These are phyloP conservation scores for Pemphigus obesinymphae DNA, from an alignment of 1,140 invertebrate genomes.

Conservation along the genomic window DNA sequence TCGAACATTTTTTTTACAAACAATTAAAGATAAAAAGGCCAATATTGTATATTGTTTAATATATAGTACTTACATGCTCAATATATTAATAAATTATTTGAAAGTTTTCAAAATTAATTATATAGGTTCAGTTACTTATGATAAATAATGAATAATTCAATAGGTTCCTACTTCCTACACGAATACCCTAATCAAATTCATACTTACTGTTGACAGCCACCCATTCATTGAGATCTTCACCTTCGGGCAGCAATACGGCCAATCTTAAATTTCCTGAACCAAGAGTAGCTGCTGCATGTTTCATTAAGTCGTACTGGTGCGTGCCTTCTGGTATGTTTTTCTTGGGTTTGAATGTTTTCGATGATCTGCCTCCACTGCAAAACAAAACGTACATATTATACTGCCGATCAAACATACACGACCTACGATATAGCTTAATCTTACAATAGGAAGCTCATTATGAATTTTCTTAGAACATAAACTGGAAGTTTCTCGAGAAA, in stretches of 20 bases:
- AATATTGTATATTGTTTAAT: too few relatives aligned
- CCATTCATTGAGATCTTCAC: slow-evolving; percentile 99
- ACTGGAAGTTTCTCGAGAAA: background rate
- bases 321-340: slow-evolving; percentile 99
- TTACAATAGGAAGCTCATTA: slow-evolving; percentile 40
- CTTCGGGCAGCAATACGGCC: slow-evolving; percentile 95
- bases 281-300: slow-evolving; percentile 96
- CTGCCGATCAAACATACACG: background rate
- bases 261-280: slow-evolving; percentile 94
- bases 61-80: background rate
- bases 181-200: too few relatives aligned
- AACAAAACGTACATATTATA: background rate
- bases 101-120: too few relatives aligned
- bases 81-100: background rate
- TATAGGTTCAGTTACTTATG: too few relatives aligned
- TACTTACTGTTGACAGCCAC: slow-evolving; percentile 95
- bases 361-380: slow-evolving; percentile 75
- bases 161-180: too few relatives aligned
- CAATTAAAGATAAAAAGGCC: too few relatives aligned
- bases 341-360: slow-evolving; percentile 97
- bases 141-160: too few relatives aligned
- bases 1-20: too few relatives aligned
- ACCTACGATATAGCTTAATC: background rate
- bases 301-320: slow-evolving; percentile 98
- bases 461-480: slow-evolving; percentile 21